phyloP scores from a whole-genome alignment of 2,797 vertebrate genomes.

The Urosaurus nigricauda region DNA sequence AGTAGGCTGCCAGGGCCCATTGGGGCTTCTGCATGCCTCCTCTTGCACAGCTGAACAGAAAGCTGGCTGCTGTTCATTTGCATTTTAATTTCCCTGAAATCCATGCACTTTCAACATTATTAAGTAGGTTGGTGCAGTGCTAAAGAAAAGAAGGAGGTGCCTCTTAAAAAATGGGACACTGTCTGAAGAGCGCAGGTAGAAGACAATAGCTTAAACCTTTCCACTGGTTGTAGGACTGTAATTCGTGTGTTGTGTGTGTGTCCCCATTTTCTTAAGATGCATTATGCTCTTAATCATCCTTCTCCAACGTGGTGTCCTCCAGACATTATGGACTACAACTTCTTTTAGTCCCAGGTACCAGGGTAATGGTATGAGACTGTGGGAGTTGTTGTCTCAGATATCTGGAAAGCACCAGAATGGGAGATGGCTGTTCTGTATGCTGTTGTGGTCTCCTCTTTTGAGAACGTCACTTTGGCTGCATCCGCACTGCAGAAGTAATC shows the following conservation, averaged over 20 bases:
- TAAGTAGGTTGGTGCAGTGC: neutral
- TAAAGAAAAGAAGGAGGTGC: neutral
- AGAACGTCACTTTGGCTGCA: neutral
- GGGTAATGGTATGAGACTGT: neutral
- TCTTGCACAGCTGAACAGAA: neutral
- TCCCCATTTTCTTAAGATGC: no score
- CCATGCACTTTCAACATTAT: neutral
- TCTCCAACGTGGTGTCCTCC: neutral
- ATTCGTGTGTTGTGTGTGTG: neutral
- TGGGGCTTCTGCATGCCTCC: neutral
- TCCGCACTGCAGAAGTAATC: no score
- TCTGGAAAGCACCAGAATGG: neutral
- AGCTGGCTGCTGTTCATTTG: neutral
- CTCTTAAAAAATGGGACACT: neutral
- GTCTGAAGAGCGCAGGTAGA: neutral
- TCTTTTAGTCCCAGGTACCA: neutral
- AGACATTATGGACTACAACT: neutral
- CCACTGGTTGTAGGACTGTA: neutral
- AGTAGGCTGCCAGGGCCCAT: neutral
- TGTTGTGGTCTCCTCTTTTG: neutral
- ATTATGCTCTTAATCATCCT: neutral
- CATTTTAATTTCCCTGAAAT: neutral
- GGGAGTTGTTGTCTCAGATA: neutral
- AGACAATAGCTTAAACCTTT: no score
- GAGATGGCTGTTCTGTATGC: neutral